Percentiles rank a stretch among this genome's conserved stretches.
Conservation (phyloP, 2,888 invertebrate species). For the Rhimphoctona megacephalus region DNA sequence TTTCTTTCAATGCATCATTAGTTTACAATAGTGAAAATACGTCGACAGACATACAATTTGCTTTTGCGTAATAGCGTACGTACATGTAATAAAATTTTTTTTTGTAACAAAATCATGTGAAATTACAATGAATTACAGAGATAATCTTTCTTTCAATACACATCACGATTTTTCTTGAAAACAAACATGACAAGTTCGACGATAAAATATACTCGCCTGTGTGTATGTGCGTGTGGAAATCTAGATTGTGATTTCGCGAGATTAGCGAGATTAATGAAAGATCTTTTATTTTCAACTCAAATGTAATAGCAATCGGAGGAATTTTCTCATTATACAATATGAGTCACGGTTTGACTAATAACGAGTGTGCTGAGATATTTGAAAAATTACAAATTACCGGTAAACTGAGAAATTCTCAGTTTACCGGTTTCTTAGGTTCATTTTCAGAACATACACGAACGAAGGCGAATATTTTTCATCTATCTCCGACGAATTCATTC, state of each 20-base stretch:
- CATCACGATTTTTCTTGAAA: neutral
- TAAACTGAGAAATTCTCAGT: neutral
- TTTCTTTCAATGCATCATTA: neutral
- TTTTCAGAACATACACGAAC: neutral
- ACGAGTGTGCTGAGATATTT: neutral
- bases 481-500: neutral
- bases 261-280: constrained; percentile 19
- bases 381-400: neutral
- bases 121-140: neutral
- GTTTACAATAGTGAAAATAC: neutral
- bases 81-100: neutral
- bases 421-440: neutral
- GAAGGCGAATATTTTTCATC: neutral
- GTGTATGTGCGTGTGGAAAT: constrained; percentile 26
- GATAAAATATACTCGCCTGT: constrained; percentile 5
- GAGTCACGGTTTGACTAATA: neutral
- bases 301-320: constrained; percentile 6
- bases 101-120: neutral
- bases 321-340: neutral
- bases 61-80: neutral
- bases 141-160: constrained; percentile 2
- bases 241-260: constrained; percentile 8
- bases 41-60: neutral
- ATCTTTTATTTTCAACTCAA: neutral
- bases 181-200: constrained; percentile 12